Percentiles rank a stretch among this genome's conserved stretches.
These are phyloP conservation scores for Yasuhikotakia modesta DNA, from an alignment of 2,797 vertebrate species.

Conservation along the genomic window DNA sequence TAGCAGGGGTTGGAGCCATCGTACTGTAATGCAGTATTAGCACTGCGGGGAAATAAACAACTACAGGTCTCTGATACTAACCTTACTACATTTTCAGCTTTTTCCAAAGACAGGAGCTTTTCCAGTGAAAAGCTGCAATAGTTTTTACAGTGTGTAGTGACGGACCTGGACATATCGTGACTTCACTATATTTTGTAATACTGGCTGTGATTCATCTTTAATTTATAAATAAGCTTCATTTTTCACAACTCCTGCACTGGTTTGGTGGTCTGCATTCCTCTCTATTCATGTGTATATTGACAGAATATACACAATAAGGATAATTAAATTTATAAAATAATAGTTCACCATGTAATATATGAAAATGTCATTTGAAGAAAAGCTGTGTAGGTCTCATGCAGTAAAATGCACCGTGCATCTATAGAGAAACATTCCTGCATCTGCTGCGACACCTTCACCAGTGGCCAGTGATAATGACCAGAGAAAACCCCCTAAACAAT, in stretches of 20 bases:
- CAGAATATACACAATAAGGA: background rate
- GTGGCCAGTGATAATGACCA: conserved; percentile 59
- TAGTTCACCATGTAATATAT: conserved; percentile 26
- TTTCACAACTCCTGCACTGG: conserved; percentile 4
- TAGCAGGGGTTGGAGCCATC: background rate
- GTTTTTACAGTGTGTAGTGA: too few species aligned
- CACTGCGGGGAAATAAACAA: too few species aligned
- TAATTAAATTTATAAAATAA: background rate
- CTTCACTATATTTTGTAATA: too few species aligned
- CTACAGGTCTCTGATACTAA: too few species aligned
- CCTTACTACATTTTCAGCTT: too few species aligned
- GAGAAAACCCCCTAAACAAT: conserved; percentile 68
- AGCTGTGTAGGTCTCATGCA: conserved; percentile 9
- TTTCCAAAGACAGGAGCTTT: too few species aligned
- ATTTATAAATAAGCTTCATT: too few species aligned
- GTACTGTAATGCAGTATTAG: background rate
- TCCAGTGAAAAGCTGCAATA: too few species aligned
- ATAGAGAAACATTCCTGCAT: conserved; percentile 64
- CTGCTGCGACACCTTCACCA: conserved; percentile 65
- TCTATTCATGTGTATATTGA: conserved; percentile 8
- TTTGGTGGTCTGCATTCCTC: conserved; percentile 16
- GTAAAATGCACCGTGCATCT: conserved; percentile 17
- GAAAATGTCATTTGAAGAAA: conserved; percentile 37
- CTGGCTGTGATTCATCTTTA: too few species aligned
- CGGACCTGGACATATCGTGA: too few species aligned